Evolutionary conservation across 2,113 vertebrate species (phyloP), one percentile per base, ranked within the genome.

Genomic region (Odocoileus virginianus): DNA sequence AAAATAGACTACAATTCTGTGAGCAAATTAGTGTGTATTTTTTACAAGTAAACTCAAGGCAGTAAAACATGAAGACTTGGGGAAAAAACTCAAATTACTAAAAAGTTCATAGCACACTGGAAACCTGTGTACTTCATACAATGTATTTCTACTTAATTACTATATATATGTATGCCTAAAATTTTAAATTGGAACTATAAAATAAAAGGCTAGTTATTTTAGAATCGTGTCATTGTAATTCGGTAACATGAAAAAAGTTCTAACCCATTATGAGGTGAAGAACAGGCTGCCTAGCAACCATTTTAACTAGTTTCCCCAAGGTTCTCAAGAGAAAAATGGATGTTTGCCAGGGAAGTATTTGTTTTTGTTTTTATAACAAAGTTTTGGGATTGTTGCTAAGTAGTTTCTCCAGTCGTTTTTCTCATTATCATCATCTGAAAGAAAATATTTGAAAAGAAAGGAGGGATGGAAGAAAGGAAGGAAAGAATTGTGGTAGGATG

Each of bases 261-360:
- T 84, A 97, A 87, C 6, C 57, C 78, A n/a, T 50, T 27, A 50
- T 94, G 87, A 98, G 89, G 89, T 79, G 67, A 89, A 78, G 27
- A 78, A 67, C 3, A 2, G 96, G 82, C 96, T 98, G 30, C 85
- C 97, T 90, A 97, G 84, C 43, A 97, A 97, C 93, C 88, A 23
- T 52, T 94, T 89, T 79, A 98, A 97, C 81, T 97, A 97, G 95
- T 96, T 85, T 43, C 50, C 36, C 91, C n/a, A 58, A 98, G 94
- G 28, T 96, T 98, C 58, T 64, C 45, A 87, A 82, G 40, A 43
- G 84, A 97, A 95, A 71, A 94, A 64, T 54, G 1, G 5, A 84
- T 96, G 15, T 92, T 92, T 87, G 33, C 11, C 71, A 43, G 25
- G 30, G 12, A 91, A 90, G n/a, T 96, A 52, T 55, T 85, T 97